Conservation (phyloP, 2,888 invertebrate species). For the Flexamia atlantica region DNA sequence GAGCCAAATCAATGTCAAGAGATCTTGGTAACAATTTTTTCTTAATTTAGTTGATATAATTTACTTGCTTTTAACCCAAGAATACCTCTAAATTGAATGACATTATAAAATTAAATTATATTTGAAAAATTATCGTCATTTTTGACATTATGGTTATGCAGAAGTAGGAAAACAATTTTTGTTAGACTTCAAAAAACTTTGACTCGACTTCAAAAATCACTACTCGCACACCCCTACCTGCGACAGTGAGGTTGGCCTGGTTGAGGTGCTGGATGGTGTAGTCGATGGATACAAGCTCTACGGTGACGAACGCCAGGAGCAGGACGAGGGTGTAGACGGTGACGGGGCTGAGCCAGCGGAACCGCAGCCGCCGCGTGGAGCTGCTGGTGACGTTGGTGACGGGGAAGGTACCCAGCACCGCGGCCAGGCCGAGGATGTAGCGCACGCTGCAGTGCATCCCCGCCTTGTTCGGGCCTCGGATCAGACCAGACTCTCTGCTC, state of each 20-base stretch:
- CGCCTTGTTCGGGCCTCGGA: slow-evolving; percentile 29
- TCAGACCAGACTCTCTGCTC: neutral
- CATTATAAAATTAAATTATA: too few relatives aligned
- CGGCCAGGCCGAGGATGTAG: slow-evolving; percentile 66
- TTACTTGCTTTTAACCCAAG: too few relatives aligned
- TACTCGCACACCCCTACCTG: slow-evolving; percentile 65
- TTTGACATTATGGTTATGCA: too few relatives aligned
- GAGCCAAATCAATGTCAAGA: too few relatives aligned
- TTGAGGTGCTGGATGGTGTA: slow-evolving; percentile 69
- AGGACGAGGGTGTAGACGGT: slow-evolving; percentile 66
- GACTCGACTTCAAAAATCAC: too few relatives aligned
- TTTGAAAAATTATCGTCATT: too few relatives aligned
- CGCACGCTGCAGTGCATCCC: slow-evolving; percentile 68
- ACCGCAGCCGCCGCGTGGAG: slow-evolving; percentile 64
- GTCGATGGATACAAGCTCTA: slow-evolving; percentile 68
- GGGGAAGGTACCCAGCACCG: slow-evolving; percentile 67
- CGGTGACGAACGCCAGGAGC: slow-evolving; percentile 66
- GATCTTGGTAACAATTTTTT: too few relatives aligned
- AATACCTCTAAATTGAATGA: too few relatives aligned
- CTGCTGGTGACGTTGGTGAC: slow-evolving; percentile 64
- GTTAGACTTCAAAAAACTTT: too few relatives aligned
- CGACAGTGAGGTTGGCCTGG: slow-evolving; percentile 68
- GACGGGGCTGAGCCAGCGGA: slow-evolving; percentile 66
- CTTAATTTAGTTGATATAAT: too few relatives aligned
- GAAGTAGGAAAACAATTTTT: too few relatives aligned